Conservation (phyloP, 2,797 vertebrate genomes). For the Scolopax bukidnonensis region DNA sequence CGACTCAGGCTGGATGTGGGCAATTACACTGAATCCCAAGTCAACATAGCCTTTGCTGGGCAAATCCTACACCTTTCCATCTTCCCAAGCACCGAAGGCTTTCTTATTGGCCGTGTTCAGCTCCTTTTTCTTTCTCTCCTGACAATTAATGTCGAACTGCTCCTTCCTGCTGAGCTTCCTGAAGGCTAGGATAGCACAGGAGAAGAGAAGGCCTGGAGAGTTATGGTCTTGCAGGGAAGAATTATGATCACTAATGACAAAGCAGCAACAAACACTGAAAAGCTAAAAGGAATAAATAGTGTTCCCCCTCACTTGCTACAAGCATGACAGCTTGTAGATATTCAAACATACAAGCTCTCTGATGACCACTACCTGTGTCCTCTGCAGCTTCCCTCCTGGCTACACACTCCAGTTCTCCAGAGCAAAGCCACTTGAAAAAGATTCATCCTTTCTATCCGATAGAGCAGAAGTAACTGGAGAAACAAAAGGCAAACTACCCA, state of each 20-base stretch:
- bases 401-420: not conserved
- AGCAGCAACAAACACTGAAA: not conserved
- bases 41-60: not conserved
- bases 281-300: not conserved
- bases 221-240: not conserved
- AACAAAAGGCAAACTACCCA: not conserved
- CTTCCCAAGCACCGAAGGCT: not conserved
- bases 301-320: not conserved
- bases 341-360: not conserved
- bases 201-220: not conserved
- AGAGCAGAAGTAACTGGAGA: not conserved
- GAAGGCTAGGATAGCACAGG: not conserved
- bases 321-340: not conserved
- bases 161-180: not conserved
- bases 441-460: not conserved
- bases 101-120: not conserved
- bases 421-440: not conserved
- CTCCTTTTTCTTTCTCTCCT: not conserved
- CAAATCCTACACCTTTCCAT: not conserved
- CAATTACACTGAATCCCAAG: not conserved
- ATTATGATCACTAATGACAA: not conserved
- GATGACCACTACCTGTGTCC: rapidly evolving
- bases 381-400: not conserved
- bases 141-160: not conserved
- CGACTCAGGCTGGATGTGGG: rapidly evolving